phyloP scores from a whole-genome alignment of 2,888 invertebrate genomes.

The Gnatocerus cornutus region DNA sequence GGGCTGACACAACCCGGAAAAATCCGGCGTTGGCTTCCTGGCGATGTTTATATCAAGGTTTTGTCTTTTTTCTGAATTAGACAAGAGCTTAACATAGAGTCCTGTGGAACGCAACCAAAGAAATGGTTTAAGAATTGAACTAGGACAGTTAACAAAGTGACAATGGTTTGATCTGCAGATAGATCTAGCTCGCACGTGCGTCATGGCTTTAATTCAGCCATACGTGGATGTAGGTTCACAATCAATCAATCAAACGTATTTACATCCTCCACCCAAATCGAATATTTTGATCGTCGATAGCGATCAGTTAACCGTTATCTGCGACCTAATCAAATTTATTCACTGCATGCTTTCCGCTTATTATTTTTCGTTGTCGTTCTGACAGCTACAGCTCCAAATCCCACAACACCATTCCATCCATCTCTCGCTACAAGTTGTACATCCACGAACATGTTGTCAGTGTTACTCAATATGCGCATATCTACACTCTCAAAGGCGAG shows the following conservation, averaged over 20 bases:
- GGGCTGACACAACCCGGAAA: no score
- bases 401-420: conserved; percentile 3
- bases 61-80: no score
- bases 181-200: neutral
- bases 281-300: conserved; percentile 1
- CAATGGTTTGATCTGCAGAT: no score
- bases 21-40: no score
- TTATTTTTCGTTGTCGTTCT: conserved; percentile 5
- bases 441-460: conserved; percentile 10
- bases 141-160: no score
- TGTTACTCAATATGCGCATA: conserved; percentile 18
- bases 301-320: neutral
- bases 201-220: neutral
- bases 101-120: no score
- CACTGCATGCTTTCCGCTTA: conserved; percentile 2
- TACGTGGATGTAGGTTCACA: neutral
- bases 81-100: no score
- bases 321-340: neutral
- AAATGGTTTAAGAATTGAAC: no score
- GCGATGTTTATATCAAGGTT: no score
- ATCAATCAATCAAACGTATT: neutral
- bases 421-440: neutral
- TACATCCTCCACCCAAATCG: neutral
- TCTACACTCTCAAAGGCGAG: conserved; percentile 14
- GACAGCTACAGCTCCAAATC: conserved; percentile 11